Evolutionary conservation across 1,140 invertebrate species (phyloP).

Genomic region (Cylas formicarius): DNA sequence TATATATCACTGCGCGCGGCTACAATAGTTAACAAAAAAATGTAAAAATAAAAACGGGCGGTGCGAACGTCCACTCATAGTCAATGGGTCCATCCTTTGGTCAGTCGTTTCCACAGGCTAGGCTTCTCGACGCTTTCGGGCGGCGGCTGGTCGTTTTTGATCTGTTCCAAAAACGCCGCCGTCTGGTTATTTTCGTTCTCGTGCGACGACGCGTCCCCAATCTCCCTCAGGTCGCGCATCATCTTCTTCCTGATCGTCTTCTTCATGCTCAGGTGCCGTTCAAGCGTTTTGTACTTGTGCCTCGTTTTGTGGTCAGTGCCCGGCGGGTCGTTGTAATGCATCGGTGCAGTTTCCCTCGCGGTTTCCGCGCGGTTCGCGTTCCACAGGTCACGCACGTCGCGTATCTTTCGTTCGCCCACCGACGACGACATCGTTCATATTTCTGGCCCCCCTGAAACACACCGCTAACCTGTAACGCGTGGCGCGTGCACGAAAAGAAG

Average conservation of each 20-base stretch:
- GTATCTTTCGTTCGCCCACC: constrained; percentile 37
- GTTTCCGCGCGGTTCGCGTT: constrained; percentile 23
- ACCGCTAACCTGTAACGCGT: too few species aligned
- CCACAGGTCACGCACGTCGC: constrained; percentile 40
- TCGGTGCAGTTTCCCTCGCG: constrained; percentile 34
- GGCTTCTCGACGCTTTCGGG: constrained; percentile 41
- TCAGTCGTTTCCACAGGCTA: constrained; percentile 41
- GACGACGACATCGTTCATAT: too few species aligned
- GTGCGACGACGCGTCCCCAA: constrained; percentile 34
- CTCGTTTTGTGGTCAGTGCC: constrained; percentile 32
- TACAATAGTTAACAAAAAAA: too few species aligned
- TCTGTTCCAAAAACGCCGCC: constrained; percentile 40
- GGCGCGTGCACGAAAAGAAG: constrained; percentile 12
- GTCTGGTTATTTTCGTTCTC: constrained; percentile 24
- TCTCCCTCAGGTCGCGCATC: constrained; percentile 63
- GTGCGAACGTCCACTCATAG: too few species aligned
- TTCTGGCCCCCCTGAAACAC: too few species aligned
- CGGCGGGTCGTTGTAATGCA: constrained; percentile 20
- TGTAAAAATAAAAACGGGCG: too few species aligned
- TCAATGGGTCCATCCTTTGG: constrained; percentile 41
- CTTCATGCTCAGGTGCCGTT: constrained; percentile 78
- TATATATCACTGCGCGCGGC: too few species aligned
- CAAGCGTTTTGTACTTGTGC: constrained; percentile 57
- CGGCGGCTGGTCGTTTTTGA: constrained; percentile 40
- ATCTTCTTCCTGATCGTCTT: constrained; percentile 80